Base-by-base conservation (phyloP, 2,797 vertebrate genomes). In the Poeciliopsis infans region DNA sequence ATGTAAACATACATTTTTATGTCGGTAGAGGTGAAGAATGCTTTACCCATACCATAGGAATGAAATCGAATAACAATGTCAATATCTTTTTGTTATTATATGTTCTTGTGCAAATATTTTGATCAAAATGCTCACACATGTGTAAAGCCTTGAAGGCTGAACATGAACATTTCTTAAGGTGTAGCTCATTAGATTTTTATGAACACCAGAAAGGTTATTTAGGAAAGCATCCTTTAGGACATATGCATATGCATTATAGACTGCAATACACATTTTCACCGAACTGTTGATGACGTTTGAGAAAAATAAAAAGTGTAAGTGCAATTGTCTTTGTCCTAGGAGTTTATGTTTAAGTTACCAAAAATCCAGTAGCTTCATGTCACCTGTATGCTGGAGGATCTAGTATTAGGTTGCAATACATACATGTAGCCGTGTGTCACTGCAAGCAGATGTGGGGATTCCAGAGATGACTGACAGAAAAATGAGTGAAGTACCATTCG, bases 401-500 rank as follows among this genome's bases (percentile, higher is more conserved):
- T 59, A 80, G 78, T 80, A 66, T 69, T 7, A 85, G 81, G 77
- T 79, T 82, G 76, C 45, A 78, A 69, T 80, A 81, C 83, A 79
- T 77, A 81, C 83, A 79, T 78, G 75, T 79, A 89, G 89, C 87
- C 78, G 82, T 85, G 85, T 88, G 89, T 87, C 86, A 86, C 82
- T 78, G 15, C 55, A 80, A 88, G 87, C 80, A 72, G 74, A 91
- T 70, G 49, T 78, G 80, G 89, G 88, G 90, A 83, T 84, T 33
- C 39, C 53, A 85, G 72, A 85, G 23, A 69, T 69, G 90, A 85
- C 90, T 92, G 92, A 93, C 91, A 91, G 88, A 80, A 91, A 93
- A 91, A 93, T 89, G 91, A 93, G 91, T 88, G 89, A 92, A 85
- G 82, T 53, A 80, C 53, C 85, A 88, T 77, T 84, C 86, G 86